A percentile compares a stretch with the other conserved stretches of the same genome.
phyloP scores from a whole-genome alignment of 2,888 invertebrate genomes.

The Celastrina argiolus region DNA sequence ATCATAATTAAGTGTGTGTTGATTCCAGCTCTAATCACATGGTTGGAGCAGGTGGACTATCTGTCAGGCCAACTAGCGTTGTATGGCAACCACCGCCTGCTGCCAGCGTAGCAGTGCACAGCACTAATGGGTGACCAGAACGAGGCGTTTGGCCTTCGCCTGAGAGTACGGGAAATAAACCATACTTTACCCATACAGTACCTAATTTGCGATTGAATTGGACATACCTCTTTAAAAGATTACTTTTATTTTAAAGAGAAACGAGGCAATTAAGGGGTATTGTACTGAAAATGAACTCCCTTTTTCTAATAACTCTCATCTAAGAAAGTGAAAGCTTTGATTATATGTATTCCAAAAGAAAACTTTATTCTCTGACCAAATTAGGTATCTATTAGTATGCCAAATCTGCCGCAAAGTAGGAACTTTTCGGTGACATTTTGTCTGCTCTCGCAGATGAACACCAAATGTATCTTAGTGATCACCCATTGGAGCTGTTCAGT shows the following conservation, averaged over 20 bases:
- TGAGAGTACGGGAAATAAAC: neutral
- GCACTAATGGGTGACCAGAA: neutral
- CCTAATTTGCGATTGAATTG: neutral
- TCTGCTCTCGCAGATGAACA: neutral
- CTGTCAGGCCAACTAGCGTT: neutral
- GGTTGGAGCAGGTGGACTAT: conserved; percentile 5
- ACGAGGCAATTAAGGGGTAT: too few species aligned
- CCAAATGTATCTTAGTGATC: neutral
- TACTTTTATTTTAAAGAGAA: neutral
- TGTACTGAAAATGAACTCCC: too few species aligned
- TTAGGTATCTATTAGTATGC: neutral
- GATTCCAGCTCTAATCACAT: neutral
- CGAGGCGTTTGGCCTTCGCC: neutral
- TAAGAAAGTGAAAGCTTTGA: neutral
- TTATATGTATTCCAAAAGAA: neutral
- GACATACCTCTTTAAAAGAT: neutral
- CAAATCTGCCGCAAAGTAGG: neutral
- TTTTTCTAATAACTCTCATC: too few species aligned
- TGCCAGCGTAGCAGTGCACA: neutral
- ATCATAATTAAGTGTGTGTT: neutral
- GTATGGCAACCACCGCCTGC: neutral
- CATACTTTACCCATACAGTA: neutral
- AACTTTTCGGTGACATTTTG: neutral
- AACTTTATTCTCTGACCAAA: neutral
- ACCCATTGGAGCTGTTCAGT: conserved; percentile 2